phyloP scores from a whole-genome alignment of 1,140 invertebrate species.

The Gryon sp. region DNA sequence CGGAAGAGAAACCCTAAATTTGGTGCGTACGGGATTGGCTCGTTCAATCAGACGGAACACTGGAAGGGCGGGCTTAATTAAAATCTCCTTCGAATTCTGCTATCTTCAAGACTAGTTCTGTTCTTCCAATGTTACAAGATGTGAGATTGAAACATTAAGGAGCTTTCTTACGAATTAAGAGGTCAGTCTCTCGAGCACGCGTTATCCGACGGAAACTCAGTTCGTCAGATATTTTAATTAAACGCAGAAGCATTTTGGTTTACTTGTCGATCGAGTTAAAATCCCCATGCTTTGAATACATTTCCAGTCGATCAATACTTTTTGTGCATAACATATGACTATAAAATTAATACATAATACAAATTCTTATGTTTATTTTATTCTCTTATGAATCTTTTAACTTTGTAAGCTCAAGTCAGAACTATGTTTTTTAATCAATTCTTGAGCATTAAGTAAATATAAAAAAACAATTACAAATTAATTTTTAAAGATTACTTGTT shows the following conservation, averaged over 20 bases:
- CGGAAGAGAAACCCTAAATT: constrained; percentile 72
- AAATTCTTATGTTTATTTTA: no score
- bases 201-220: constrained; percentile 31
- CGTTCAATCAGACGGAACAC: constrained; percentile 78
- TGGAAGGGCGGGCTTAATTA: constrained; percentile 80
- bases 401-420: no score
- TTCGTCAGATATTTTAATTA: constrained; percentile 25
- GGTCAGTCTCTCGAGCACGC: constrained; percentile 17
- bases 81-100: constrained; percentile 74
- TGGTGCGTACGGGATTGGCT: constrained; percentile 73
- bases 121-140: constrained; percentile 65
- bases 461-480: no score
- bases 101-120: constrained; percentile 65
- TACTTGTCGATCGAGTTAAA: neutral
- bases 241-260: neutral
- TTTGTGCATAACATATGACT: no score
- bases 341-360: no score
- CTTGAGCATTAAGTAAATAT: no score
- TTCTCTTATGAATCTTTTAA: no score
- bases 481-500: no score
- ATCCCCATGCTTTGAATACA: neutral
- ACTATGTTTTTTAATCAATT: no score
- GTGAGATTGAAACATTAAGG: constrained; percentile 70
- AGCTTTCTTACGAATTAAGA: constrained; percentile 50
- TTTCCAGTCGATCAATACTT: neutral